phyloP scores from a whole-genome alignment of 64 coral and sea anemone species.

The Stichodactyla helianthus region DNA sequence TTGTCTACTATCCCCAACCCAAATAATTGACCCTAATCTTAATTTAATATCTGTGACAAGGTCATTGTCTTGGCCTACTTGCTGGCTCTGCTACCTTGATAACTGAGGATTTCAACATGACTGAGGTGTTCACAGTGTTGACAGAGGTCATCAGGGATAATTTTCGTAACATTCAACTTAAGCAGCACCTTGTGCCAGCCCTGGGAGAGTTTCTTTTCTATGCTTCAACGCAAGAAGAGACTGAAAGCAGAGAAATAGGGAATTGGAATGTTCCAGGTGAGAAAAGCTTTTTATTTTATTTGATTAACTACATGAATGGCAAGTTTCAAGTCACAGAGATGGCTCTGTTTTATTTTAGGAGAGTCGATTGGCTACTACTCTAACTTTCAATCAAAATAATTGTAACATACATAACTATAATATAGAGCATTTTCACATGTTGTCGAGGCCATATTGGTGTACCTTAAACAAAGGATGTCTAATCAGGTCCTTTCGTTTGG shows the following conservation, averaged over 20 bases:
- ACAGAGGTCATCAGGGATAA: constrained; percentile 98
- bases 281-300: not conserved
- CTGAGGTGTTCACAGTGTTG: constrained; percentile 76
- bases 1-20: too few species aligned
- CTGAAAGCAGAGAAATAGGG: constrained; percentile 51
- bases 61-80: constrained; percentile 70
- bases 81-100: constrained; percentile 95
- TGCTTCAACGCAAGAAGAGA: constrained; percentile 97
- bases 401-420: too few species aligned
- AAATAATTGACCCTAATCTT: too few species aligned
- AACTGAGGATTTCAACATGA: constrained; percentile 96
- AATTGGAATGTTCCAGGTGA: constrained; percentile 96
- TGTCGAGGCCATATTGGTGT: too few species aligned
- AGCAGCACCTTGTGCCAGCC: constrained; percentile 82
- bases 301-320: too few species aligned
- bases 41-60: constrained; percentile 16
- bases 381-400: too few species aligned
- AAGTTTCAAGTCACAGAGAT: too few species aligned
- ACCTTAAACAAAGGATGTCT: too few species aligned
- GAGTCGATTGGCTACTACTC: too few species aligned
- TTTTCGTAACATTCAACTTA: constrained; percentile 83
- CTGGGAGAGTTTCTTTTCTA: constrained; percentile 97
- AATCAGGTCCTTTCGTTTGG: too few species aligned
- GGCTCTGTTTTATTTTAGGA: too few species aligned
- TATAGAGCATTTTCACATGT: too few species aligned